A percentile compares a stretch with the other conserved stretches of the same genome.
Conservation (phyloP, 2,888 invertebrate species). For the Didymodactylos carnosus region DNA sequence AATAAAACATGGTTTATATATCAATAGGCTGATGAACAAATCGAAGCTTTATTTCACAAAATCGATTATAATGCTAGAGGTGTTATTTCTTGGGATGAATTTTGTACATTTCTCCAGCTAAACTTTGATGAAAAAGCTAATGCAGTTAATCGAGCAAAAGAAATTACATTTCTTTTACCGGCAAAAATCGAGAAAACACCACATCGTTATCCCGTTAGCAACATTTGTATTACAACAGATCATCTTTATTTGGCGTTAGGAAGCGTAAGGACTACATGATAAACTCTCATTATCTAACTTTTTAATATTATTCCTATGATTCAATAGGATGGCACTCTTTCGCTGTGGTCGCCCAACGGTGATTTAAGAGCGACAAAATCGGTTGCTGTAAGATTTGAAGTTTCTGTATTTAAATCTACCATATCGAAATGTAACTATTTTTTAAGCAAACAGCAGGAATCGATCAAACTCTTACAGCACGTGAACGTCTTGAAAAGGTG, state of each 20-base stretch:
- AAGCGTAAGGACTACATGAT: background rate
- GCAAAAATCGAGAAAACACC: constrained; percentile 29
- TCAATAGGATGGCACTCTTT: constrained; percentile 29
- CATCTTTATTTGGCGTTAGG: constrained; percentile 18
- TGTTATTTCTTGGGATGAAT: constrained; percentile 33
- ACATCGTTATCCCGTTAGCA: constrained; percentile 29
- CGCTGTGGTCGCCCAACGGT: constrained; percentile 28
- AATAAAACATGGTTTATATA: too few species aligned
- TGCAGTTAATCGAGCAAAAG: constrained; percentile 27
- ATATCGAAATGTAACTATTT: too few species aligned
- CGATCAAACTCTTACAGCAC: background rate
- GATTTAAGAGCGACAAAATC: constrained; percentile 26
- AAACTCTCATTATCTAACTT: too few species aligned
- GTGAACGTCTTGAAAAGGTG: background rate
- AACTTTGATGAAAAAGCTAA: constrained; percentile 34
- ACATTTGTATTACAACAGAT: constrained; percentile 28
- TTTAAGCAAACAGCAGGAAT: background rate
- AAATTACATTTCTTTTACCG: constrained; percentile 27
- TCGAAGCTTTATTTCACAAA: constrained; percentile 33
- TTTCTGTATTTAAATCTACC: too few species aligned
- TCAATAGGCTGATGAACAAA: constrained; percentile 10
- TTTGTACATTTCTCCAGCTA: constrained; percentile 35
- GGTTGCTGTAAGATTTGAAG: constrained; percentile 28
- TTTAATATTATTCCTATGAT: too few species aligned
- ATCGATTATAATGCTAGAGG: constrained; percentile 34